Evolutionary conservation across 2,113 vertebrate species (phyloP).

Genomic region (Rhabdornis inornatus): DNA sequence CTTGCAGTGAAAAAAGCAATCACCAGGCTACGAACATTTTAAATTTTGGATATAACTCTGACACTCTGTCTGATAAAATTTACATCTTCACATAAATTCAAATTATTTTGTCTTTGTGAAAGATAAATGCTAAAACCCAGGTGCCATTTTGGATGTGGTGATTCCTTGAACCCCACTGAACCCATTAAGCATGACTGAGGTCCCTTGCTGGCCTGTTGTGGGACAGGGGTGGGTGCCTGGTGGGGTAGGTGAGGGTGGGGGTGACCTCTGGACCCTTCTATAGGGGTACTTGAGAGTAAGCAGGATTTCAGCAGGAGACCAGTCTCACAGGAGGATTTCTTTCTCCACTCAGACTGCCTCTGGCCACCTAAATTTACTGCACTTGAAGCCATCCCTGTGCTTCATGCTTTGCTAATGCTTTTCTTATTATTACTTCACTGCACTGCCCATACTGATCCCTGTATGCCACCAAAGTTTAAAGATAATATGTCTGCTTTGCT

Average conservation of each 20-base stretch:
- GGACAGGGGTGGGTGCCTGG: fast-evolving
- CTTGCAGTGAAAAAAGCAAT: background rate
- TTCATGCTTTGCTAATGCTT: background rate
- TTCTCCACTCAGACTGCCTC: background rate
- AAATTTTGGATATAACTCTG: background rate
- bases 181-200: fast-evolving
- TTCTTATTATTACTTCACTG: background rate
- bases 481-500: background rate
- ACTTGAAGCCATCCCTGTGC: background rate
- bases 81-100: background rate
- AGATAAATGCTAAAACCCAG: background rate
- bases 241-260: fast-evolving
- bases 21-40: background rate
- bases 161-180: background rate
- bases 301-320: background rate
- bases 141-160: background rate
- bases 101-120: background rate
- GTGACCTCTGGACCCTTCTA: background rate
- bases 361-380: background rate
- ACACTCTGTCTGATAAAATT: background rate
- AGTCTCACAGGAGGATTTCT: background rate
- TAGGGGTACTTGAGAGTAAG: fast-evolving
- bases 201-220: fast-evolving
- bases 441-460: too few relatives aligned
- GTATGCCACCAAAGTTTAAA: background rate